Evolutionary conservation across 2,797 vertebrate species (phyloP), one percentile per base, ranked within the genome.

Genomic region (Triplophysa bombifrons): DNA sequence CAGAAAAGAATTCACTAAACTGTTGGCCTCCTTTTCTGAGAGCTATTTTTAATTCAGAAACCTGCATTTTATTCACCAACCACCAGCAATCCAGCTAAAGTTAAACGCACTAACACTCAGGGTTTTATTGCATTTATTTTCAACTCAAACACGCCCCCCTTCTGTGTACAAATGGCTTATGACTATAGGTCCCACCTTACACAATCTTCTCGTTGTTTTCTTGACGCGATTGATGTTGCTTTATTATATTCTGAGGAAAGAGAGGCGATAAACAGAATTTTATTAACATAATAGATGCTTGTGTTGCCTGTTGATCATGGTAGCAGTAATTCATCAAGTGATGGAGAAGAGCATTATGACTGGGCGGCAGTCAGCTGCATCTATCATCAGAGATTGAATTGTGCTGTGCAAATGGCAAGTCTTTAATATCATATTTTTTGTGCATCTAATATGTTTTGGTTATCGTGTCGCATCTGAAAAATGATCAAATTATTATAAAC

Each of bases 281-380:
- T 60, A 60, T 60, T 34, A 63, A 34, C 27, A 63, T 30, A 63
- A 63, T 17, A 34, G 60, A 63, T 63, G 58, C 58, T 30, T 30
- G 25, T 55, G 53, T 55, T 20, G 53, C 17, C 9, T 20, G 17
- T 55, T 55, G 53, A 55, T 55, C 53, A 55, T 20, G 19, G 53
- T 10, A 55, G 53, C 53, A n/a, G 53, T 55, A 55, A 55, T 55
- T n/a, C 19, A 20, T 55, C 19, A 55, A 55, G 17, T 55, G 53
- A 55, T 55, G 53, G 53, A 55, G 53, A 55, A 55, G 19, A 55
- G 2, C 53, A 55, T 55, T 55, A 55, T 55, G 53, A n/a, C 53
- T 9, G n/a, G 53, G 19, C n/a, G 53, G n/a, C n/a, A 55, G 53
- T 20, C 53, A n/a, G 19, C 19, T n/a, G 19, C 53, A 55, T 55